Conservation (phyloP, 2,797 vertebrate species). For the Megaceryle alcyon region DNA sequence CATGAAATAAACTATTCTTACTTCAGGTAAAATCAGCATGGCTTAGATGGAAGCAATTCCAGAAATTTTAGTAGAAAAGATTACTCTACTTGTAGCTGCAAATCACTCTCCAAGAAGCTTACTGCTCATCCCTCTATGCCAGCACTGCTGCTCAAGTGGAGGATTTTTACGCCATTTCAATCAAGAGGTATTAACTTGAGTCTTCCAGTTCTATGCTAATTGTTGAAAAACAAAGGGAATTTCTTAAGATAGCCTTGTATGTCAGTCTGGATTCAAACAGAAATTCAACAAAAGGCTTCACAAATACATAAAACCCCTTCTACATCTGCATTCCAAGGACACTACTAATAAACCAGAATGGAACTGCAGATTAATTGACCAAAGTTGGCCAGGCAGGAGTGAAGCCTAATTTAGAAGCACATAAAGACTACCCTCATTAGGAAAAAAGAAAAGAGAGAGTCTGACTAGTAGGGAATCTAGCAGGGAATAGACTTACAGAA, state of each 20-base stretch:
- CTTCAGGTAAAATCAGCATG: neutral
- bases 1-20: neutral
- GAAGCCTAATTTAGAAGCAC: neutral
- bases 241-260: neutral
- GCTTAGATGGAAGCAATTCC: neutral
- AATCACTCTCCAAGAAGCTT: neutral
- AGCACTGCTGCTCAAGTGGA: neutral
- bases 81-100: neutral
- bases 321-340: neutral
- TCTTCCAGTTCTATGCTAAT: neutral
- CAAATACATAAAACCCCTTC: neutral
- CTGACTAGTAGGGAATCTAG: neutral
- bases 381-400: neutral
- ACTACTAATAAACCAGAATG: neutral
- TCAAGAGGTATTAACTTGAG: neutral
- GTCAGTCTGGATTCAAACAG: neutral
- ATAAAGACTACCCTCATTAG: neutral
- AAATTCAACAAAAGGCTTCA: neutral
- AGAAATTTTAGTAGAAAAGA: neutral
- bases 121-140: neutral
- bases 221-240: neutral
- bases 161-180: neutral
- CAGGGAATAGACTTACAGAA: neutral
- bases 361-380: neutral
- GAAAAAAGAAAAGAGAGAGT: neutral